Percentiles rank a stretch among this genome's conserved stretches.
phyloP scores from a whole-genome alignment of 2,797 vertebrate genomes.

The Erethizon dorsatum region DNA sequence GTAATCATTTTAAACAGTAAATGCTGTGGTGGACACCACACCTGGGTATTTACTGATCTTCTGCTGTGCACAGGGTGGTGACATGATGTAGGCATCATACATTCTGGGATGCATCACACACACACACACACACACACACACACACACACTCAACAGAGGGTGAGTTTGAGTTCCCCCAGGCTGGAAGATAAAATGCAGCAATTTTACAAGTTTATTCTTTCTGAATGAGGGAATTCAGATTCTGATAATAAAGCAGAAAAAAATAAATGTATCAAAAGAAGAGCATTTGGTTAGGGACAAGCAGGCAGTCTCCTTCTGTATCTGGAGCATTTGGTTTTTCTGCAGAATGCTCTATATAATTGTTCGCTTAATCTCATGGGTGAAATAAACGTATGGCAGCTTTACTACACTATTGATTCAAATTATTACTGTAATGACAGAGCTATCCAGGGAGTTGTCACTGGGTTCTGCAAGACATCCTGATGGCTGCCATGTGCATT shows the following conservation, averaged over 20 bases:
- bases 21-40: not conserved
- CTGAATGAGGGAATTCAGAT: slow-evolving; percentile 9
- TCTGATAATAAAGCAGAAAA: slow-evolving; percentile 52
- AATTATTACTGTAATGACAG: slow-evolving; percentile 83
- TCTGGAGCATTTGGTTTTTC: slow-evolving; percentile 59
- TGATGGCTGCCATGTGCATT: not conserved
- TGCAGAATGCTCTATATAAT: slow-evolving; percentile 70
- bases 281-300: slow-evolving; percentile 11
- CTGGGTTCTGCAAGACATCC: slow-evolving; percentile 7
- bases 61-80: not conserved
- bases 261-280: slow-evolving; percentile 28
- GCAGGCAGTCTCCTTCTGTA: not conserved
- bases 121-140: not conserved
- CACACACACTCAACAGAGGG: not conserved
- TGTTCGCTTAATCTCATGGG: slow-evolving; percentile 79
- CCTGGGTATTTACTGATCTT: not conserved
- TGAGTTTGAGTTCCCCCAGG: not conserved
- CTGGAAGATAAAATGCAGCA: slow-evolving; percentile 45
- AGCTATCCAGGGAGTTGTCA: slow-evolving; percentile 76
- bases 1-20: not conserved
- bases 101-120: not conserved
- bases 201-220: slow-evolving; percentile 44
- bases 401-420: slow-evolving; percentile 84
- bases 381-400: slow-evolving; percentile 79
- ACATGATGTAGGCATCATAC: not conserved